Conservation (phyloP, 2,113 vertebrate genomes). For the Penelope pileata region DNA sequence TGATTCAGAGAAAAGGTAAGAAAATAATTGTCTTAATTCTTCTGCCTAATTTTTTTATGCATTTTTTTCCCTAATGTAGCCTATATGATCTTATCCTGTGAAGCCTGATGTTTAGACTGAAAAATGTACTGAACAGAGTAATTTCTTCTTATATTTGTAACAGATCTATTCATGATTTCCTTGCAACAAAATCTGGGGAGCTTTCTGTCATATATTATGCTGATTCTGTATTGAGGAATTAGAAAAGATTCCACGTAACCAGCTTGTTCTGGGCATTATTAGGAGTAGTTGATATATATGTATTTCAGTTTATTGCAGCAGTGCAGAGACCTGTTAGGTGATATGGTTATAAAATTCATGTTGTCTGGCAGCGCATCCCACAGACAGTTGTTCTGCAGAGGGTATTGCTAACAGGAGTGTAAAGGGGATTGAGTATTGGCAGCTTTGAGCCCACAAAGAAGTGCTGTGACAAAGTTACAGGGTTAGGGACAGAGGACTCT, state of each 20-base stretch:
- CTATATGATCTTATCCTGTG: not conserved
- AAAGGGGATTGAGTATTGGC: not conserved
- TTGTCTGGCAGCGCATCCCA: not conserved
- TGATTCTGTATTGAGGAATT: not conserved
- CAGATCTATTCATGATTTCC: not conserved
- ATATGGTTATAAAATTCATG: rapidly evolving
- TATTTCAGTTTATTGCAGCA: not conserved
- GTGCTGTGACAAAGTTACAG: not conserved
- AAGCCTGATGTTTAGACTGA: not conserved
- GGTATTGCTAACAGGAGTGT: not conserved
- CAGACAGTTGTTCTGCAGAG: not conserved
- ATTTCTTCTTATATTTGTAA: not conserved
- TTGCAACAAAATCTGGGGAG: not conserved
- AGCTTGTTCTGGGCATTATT: not conserved
- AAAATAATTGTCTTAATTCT: not conserved
- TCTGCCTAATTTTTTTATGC: not conserved
- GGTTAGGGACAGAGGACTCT: not conserved
- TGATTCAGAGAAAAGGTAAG: not conserved
- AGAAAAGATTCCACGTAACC: not conserved
- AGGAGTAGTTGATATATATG: not conserved
- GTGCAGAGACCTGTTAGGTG: not conserved
- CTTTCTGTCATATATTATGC: not conserved
- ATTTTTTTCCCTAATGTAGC: rapidly evolving
- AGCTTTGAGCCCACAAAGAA: not conserved
- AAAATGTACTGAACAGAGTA: not conserved